Percentiles rank a stretch among this genome's conserved stretches.
Conservation (phyloP, 2,797 vertebrate genomes). For the Danio albolineatus region DNA sequence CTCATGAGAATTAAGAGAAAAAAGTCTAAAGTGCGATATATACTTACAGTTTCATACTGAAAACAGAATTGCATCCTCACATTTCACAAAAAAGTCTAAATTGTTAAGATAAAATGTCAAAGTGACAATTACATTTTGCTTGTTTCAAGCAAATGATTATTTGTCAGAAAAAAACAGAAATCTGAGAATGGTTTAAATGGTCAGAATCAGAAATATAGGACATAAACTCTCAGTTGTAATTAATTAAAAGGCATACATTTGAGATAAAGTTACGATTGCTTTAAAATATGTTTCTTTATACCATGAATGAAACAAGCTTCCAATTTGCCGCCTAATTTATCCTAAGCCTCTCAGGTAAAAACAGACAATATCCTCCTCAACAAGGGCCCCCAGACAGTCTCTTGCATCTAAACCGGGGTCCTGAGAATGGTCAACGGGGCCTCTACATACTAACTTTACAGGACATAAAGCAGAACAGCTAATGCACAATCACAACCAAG, state of each 20-base stretch:
- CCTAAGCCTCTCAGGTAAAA: conserved; percentile 50
- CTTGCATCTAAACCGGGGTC: conserved; percentile 62
- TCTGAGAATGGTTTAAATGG: too few relatives aligned
- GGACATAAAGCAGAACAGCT: conserved; percentile 52
- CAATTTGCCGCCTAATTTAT: not conserved
- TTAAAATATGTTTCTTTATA: not conserved
- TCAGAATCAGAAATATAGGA: too few relatives aligned
- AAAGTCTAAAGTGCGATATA: too few relatives aligned
- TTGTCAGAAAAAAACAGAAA: too few relatives aligned
- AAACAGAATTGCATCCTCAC: too few relatives aligned
- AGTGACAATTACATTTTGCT: too few relatives aligned
- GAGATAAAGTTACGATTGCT: not conserved
- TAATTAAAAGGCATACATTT: not conserved
- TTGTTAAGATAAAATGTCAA: too few relatives aligned
- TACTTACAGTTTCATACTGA: too few relatives aligned
- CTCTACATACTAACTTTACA: conserved; percentile 32
- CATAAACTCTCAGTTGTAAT: too few relatives aligned
- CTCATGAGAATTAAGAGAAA: too few relatives aligned
- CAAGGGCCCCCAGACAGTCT: conserved; percentile 54
- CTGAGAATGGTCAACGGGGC: conserved; percentile 47
- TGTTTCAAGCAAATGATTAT: too few relatives aligned
- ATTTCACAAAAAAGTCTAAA: too few relatives aligned
- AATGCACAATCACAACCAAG: conserved; percentile 55
- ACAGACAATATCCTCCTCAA: conserved; percentile 40
- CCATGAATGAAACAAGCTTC: not conserved